Evolutionary conservation across 2,888 invertebrate genomes (phyloP).

Genomic region (Noctua pronuba): DNA sequence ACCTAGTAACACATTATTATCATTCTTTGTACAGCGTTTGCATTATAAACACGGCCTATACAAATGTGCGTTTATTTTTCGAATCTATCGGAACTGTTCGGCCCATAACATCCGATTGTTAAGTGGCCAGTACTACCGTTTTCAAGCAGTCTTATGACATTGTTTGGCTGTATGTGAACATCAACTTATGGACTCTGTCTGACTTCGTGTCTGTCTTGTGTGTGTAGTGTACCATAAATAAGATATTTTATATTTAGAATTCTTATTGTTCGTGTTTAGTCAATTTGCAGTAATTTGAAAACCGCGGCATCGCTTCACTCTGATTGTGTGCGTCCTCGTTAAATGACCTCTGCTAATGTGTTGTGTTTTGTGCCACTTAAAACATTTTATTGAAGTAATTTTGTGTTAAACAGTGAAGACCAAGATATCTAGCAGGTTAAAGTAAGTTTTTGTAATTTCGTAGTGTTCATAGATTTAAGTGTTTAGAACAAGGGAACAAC

Average conservation of each 20-base stretch:
- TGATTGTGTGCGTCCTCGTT: slow-evolving; percentile 36
- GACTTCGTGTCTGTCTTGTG: background rate
- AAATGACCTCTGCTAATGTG: slow-evolving; percentile 40
- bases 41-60: slow-evolving; percentile 24
- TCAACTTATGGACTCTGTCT: background rate
- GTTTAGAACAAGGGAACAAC: background rate
- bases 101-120: slow-evolving; percentile 5
- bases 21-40: slow-evolving; percentile 30
- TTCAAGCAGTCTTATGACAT: slow-evolving; percentile 6
- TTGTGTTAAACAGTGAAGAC: slow-evolving; percentile 14
- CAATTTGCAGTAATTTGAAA: slow-evolving; percentile 47
- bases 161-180: slow-evolving; percentile 2
- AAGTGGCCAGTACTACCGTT: background rate
- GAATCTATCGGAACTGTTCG: slow-evolving; percentile 1
- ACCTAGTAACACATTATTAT: slow-evolving; percentile 47
- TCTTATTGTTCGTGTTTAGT: slow-evolving; percentile 47
- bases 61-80: slow-evolving; percentile 21
- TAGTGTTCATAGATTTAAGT: background rate
- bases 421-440: slow-evolving; percentile 3
- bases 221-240: slow-evolving; percentile 18
- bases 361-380: slow-evolving; percentile 5
- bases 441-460: slow-evolving; percentile 35
- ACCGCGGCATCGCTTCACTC: slow-evolving; percentile 43
- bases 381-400: slow-evolving; percentile 1
- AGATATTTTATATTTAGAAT: slow-evolving; percentile 28